Conservation (phyloP, 2,888 invertebrate genomes). For the Lochmaea capreae region DNA sequence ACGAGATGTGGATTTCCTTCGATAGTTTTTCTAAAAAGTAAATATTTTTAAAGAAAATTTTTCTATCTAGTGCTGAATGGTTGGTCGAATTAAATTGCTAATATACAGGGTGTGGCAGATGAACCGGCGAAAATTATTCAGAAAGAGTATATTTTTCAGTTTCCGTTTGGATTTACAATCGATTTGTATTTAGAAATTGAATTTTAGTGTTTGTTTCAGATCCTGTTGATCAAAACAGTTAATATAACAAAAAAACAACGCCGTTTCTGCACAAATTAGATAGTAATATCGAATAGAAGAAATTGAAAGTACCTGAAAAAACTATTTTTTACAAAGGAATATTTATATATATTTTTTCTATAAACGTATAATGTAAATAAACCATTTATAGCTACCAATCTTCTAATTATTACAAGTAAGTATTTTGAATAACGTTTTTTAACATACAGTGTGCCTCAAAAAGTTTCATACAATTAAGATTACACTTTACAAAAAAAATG, state of each 20-base stretch:
- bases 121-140: no score
- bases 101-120: no score
- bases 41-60: no score
- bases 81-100: no score
- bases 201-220: slow-evolving; percentile 21
- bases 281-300: background rate
- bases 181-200: background rate
- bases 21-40: no score
- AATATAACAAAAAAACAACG: background rate
- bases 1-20: no score
- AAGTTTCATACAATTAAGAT: no score
- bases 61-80: no score
- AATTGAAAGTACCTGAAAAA: background rate
- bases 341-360: background rate
- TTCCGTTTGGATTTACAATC: no score
- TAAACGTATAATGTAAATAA: background rate
- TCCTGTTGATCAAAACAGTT: background rate
- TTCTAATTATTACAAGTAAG: background rate
- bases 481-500: no score
- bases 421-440: background rate
- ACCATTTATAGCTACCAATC: background rate
- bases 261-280: background rate
- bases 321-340: background rate
- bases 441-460: no score
- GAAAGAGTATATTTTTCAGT: no score